Base-by-base conservation (phyloP, 2,888 invertebrate genomes). In the Leucoptera coffeella region DNA sequence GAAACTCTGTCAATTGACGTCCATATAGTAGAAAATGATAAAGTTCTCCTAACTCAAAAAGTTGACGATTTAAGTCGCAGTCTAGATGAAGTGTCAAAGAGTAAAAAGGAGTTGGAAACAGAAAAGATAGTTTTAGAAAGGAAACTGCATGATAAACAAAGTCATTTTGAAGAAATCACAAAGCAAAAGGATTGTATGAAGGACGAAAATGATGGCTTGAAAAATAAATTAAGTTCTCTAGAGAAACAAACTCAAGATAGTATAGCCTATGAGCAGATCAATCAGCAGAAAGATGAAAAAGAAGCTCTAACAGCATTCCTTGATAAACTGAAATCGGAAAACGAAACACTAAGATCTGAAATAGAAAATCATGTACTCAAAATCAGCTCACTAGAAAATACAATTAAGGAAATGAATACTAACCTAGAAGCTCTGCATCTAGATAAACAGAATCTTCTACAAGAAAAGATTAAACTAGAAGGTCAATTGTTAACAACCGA, bases 1-100 rank as follows among this genome's bases (percentile, higher is more conserved):
- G 69, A 72, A 35, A 71, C 71, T 34, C 46, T 69, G 3, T 56
- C 67, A 15, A 75, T 73, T 38, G 61, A 76, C 35, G 54, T 72
- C 25, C 67, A 67, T 33, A 72, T 73, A 30, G 38, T 69, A 23
- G 65, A 65, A 45, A 74, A 74, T 39, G 67, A 72, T 33, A 74
- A 72, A 42, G 61, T 67, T 4, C 44, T 71, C 25, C 41, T 69
- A 22, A 57, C 54, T 5, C 58, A 64, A 37, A 54, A 69, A 40
- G 42, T 71, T 2, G 56, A 61, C 37, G 67, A 69, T 24, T 42
- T 74, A 12, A 62, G n/a, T n/a, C n/a, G n/a, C n/a, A n/a, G n/a
- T n/a, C n/a, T n/a, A n/a, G n/a, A n/a, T n/a, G n/a, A n/a, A n/a
- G n/a, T n/a, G n/a, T n/a, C n/a, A n/a, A n/a, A n/a, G n/a, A n/a